These are phyloP conservation scores for Gonioctena quinquepunctata DNA, from an alignment of 1,140 invertebrate genomes.

Conservation along the genomic window DNA sequence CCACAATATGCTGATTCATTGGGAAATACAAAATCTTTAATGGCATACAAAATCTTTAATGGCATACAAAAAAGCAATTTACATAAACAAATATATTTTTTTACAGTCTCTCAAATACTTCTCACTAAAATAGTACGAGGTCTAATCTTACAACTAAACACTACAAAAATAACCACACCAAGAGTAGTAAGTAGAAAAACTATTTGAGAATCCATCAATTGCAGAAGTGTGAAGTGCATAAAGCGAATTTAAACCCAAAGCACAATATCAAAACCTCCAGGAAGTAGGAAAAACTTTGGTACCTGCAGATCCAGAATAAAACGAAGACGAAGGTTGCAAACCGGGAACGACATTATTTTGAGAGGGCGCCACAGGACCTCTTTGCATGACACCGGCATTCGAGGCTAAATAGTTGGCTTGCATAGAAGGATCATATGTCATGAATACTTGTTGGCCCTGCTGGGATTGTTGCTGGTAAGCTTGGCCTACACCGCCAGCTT, in stretches of 20 bases:
- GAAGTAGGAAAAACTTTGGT: constrained; percentile 42
- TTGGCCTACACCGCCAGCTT: constrained; percentile 53
- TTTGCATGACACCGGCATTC: constrained; percentile 52
- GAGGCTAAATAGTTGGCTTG: constrained; percentile 49
- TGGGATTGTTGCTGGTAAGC: constrained; percentile 54
- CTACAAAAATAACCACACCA: constrained; percentile 3
- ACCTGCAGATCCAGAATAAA: constrained; percentile 55
- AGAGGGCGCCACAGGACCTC: constrained; percentile 45
- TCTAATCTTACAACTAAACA: background rate
- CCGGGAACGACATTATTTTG: constrained; percentile 52
- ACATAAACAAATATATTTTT: background rate
- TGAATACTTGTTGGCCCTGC: constrained; percentile 53
- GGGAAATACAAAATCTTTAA: no score
- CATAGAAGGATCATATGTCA: constrained; percentile 51
- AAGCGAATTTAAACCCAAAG: constrained; percentile 29
- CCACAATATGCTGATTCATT: no score
- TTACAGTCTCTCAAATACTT: background rate
- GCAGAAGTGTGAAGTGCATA: background rate
- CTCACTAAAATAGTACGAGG: background rate
- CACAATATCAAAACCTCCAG: constrained; percentile 42
- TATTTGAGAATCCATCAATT: background rate
- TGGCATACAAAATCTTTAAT: background rate
- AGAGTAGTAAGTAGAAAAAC: background rate
- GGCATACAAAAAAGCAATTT: background rate
- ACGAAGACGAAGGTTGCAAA: constrained; percentile 52